These are phyloP conservation scores for Diaphora mendica DNA, from an alignment of 2,888 invertebrate genomes.

Conservation along the genomic window DNA sequence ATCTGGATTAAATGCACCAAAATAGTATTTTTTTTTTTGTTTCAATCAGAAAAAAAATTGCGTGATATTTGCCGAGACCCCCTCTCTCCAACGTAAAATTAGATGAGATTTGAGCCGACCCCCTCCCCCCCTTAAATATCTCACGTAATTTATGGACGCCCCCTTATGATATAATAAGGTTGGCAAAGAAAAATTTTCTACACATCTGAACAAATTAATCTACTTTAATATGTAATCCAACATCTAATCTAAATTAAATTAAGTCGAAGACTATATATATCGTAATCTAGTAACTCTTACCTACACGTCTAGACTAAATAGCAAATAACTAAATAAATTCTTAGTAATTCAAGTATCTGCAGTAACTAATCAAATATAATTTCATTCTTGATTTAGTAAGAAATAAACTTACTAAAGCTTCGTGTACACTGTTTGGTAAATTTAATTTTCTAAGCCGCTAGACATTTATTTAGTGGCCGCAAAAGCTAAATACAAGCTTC, in stretches of 20 bases:
- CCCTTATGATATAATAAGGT: no score
- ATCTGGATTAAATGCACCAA: no score
- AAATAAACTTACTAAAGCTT: constrained; percentile 9
- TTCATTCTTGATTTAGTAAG: constrained; percentile 1
- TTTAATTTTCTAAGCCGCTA: constrained; percentile 33
- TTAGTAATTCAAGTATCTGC: background rate
- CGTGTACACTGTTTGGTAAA: constrained; percentile 17
- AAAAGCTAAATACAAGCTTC: background rate
- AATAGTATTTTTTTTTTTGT: no score
- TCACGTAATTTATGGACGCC: no score
- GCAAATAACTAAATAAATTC: background rate
- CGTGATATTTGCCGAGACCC: no score
- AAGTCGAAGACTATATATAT: background rate
- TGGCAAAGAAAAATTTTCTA: background rate
- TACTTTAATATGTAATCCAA: background rate
- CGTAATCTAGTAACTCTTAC: background rate
- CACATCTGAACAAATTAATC: background rate
- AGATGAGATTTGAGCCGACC: no score
- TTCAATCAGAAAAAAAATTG: no score
- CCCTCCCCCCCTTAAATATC: no score
- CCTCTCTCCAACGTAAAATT: no score
- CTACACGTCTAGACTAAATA: background rate
- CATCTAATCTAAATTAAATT: background rate
- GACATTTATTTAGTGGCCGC: constrained; percentile 26
- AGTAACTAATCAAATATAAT: constrained; percentile 8